These are phyloP conservation scores for Panagrolaimus sp. DNA, from an alignment of 1,140 invertebrate species.

Conservation along the genomic window DNA sequence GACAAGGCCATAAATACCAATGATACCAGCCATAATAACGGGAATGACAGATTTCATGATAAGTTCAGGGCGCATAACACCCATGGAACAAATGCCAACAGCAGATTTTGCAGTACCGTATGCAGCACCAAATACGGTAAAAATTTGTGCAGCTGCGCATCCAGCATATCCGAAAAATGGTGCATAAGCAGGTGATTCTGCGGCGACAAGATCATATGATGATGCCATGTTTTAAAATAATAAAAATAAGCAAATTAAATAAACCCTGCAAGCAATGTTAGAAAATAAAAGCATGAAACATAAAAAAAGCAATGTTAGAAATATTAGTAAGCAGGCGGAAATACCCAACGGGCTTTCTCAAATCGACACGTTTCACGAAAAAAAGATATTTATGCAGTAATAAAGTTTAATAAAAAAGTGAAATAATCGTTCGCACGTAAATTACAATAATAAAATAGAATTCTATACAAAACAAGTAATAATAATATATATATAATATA, in stretches of 20 bases:
- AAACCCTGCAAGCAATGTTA: conserved; percentile 13
- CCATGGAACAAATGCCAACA: conserved; percentile 98
- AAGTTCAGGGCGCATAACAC: conserved; percentile 96
- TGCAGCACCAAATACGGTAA: conserved; percentile 90
- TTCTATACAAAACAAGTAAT: neutral
- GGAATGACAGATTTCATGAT: conserved; percentile 99
- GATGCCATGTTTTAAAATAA: neutral
- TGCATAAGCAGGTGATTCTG: conserved; percentile 22
- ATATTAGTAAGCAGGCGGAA: conserved; percentile 7
- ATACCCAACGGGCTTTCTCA: neutral
- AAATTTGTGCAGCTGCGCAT: conserved; percentile 91
- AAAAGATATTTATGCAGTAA: neutral
- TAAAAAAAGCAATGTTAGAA: conserved; percentile 7
- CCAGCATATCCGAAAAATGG: conserved; percentile 90
- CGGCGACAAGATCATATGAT: conserved; percentile 19
- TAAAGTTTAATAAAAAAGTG: conserved; percentile 10
- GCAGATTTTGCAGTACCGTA: conserved; percentile 99
- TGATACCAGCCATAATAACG: conserved; percentile 82
- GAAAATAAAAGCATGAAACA: neutral
- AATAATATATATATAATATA: conserved; percentile 8
- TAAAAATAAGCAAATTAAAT: conserved; percentile 3
- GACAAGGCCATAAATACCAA: conserved; percentile 53
- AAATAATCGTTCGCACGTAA: conserved; percentile 13
- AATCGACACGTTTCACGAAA: neutral
- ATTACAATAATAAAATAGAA: conserved; percentile 1